These are phyloP conservation scores for Panagrolaimus sp. DNA, from an alignment of 1,140 invertebrate species.

Conservation along the genomic window DNA sequence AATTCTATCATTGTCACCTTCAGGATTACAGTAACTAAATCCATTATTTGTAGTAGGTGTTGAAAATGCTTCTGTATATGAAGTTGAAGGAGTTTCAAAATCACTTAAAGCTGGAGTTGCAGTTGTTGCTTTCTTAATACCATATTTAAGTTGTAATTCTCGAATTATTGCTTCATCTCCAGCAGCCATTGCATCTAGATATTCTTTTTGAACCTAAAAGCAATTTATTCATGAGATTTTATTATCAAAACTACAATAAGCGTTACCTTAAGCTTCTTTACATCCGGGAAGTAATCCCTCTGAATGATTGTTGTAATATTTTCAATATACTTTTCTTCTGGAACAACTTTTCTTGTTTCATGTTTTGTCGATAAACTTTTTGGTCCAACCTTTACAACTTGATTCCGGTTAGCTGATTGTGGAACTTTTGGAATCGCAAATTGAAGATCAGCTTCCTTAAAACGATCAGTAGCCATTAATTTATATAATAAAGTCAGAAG, in stretches of 20 bases:
- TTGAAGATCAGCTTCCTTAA: not conserved
- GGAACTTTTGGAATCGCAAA: conserved; percentile 12
- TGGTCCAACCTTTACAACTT: conserved; percentile 31
- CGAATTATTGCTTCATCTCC: conserved; percentile 80
- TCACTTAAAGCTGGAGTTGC: conserved; percentile 30
- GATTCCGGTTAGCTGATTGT: not conserved
- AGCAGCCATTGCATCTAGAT: conserved; percentile 77
- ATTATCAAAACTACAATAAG: not conserved
- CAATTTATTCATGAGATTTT: not conserved
- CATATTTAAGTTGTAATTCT: conserved; percentile 78
- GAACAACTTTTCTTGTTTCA: conserved; percentile 41
- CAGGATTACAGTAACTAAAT: conserved; percentile 45
- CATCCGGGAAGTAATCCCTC: conserved; percentile 90
- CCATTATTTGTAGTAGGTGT: conserved; percentile 11
- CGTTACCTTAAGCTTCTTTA: conserved; percentile 73
- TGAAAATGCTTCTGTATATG: conserved; percentile 17
- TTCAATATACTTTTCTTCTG: conserved; percentile 62
- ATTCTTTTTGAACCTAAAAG: conserved; percentile 76
- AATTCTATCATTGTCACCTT: conserved; percentile 52
- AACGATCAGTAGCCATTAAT: not conserved
- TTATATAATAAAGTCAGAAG: no score
- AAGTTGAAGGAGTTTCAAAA: conserved; percentile 30
- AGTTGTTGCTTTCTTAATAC: conserved; percentile 38
- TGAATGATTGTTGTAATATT: conserved; percentile 89
- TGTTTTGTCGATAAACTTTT: conserved; percentile 30